These are phyloP conservation scores for Thymelicus sylvestris DNA, from an alignment of 2,888 invertebrate species.

Conservation along the genomic window DNA sequence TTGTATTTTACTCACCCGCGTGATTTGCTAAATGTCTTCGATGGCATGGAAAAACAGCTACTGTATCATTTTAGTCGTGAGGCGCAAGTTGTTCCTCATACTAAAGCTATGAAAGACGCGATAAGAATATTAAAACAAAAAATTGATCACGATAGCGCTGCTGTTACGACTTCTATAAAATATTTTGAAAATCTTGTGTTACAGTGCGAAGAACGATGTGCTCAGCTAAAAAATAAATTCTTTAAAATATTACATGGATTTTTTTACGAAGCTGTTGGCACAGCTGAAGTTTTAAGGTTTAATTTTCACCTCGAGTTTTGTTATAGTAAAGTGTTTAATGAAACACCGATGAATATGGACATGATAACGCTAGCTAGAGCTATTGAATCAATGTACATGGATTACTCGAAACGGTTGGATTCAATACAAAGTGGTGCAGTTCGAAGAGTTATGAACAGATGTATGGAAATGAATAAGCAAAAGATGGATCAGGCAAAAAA, in stretches of 20 bases:
- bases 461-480: slow-evolving; percentile 76
- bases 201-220: slow-evolving; percentile 80
- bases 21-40: slow-evolving; percentile 84
- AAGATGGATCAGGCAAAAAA: slow-evolving; percentile 80
- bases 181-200: slow-evolving; percentile 57
- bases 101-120: slow-evolving; percentile 74
- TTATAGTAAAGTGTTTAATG: slow-evolving; percentile 84
- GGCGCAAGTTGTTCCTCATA: slow-evolving; percentile 81
- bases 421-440: slow-evolving; percentile 81
- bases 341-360: slow-evolving; percentile 84
- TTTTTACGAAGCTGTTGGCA: slow-evolving; percentile 83
- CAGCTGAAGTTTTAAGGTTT: slow-evolving; percentile 83
- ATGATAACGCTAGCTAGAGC: slow-evolving; percentile 83
- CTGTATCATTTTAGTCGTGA: slow-evolving; percentile 86
- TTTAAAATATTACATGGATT: slow-evolving; percentile 81
- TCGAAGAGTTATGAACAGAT: slow-evolving; percentile 77
- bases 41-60: slow-evolving; percentile 86
- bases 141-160: slow-evolving; percentile 62
- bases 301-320: slow-evolving; percentile 86
- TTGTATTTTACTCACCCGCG: slow-evolving; percentile 84
- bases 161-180: slow-evolving; percentile 56
- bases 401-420: slow-evolving; percentile 81
- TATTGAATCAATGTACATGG: slow-evolving; percentile 84
- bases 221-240: slow-evolving; percentile 80
- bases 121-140: slow-evolving; percentile 72